These are phyloP conservation scores for Tachina grossa DNA, from an alignment of 2,888 invertebrate species.

Conservation along the genomic window DNA sequence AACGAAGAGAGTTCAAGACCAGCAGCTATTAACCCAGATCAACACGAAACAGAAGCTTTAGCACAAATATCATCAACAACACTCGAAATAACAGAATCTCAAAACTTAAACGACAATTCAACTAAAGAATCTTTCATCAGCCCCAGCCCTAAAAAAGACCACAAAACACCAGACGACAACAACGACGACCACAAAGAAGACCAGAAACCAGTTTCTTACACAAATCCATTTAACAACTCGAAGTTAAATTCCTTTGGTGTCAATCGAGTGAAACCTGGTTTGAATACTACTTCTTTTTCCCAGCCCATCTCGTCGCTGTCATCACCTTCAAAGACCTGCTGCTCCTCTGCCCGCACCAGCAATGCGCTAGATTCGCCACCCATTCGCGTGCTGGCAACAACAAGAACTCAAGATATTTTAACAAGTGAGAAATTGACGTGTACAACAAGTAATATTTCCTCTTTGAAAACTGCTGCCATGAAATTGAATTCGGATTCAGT, in stretches of 20 bases:
- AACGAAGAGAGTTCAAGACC: conserved; percentile 8
- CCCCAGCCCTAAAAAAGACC: background rate
- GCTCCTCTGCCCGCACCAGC: background rate
- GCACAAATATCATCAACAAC: background rate
- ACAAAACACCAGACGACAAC: background rate
- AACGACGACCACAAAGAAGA: background rate
- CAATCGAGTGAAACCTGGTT: conserved; percentile 6
- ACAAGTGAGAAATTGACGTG: conserved; percentile 57
- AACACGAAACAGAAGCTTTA: background rate
- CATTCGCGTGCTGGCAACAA: conserved; percentile 55
- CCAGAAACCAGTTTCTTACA: conserved; percentile 33
- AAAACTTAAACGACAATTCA: background rate
- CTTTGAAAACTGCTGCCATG: conserved; percentile 73
- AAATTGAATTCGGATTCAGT: conserved; percentile 77
- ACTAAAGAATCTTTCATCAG: background rate
- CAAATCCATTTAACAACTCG: conserved; percentile 14
- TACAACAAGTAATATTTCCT: conserved; percentile 57
- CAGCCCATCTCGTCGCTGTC: conserved; percentile 20
- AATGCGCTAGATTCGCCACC: conserved; percentile 62
- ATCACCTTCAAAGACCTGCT: conserved; percentile 5
- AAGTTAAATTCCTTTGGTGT: conserved; percentile 30
- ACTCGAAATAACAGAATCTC: conserved; percentile 17
- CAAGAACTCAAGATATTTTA: conserved; percentile 60
- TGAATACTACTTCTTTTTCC: conserved; percentile 2
- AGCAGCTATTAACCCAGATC: background rate